Evolutionary conservation across 2,113 vertebrate genomes (phyloP), one percentile per base, ranked within the genome.

Genomic region (Fukomys damarensis): DNA sequence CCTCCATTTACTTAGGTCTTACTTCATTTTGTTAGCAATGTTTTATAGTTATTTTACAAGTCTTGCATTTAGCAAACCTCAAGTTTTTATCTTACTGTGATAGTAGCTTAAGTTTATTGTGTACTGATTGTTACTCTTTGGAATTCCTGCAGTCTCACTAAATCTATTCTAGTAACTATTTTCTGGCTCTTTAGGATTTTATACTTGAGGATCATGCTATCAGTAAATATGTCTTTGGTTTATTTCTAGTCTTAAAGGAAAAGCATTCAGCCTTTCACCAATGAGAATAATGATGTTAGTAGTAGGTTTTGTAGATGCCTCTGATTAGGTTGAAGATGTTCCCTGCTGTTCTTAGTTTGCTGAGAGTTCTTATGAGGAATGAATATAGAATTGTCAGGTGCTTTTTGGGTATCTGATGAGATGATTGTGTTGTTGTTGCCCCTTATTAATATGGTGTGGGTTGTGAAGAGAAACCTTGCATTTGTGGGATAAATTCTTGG

Each of bases 311-410:
- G 49, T 54, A 35, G 74, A 74, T 88, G 68, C 10, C 49, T 70
- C 66, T 66, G 35, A 38, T 19, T 49, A 49, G 46, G 5, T 54
- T 77, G 76, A 83, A 65, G 35, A 43, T 56, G n/a, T 46, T 72
- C 7, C 32, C 41, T 61, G 49, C 46, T 72, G 5, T 52, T 93
- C 61, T 58, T 85, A 26, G 1, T 86, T 77, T 46, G 7, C 59
- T 79, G 17, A 85, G 86, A 84, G 9, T 85, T 91, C 92, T 77
- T 63, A 65, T 80, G 43, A 76, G 41, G 68, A 90, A 58, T 87
- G 59, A 81, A 90, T 56, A 13, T 59, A 52, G 85, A 59, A 26
- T 70, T 94, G 19, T 81, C 38, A 79, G 46, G 41, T n/a, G 86
- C 22, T 54, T 54, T 89, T 80, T 61, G 43, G 84, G 22, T 10